A percentile compares a stretch with the other conserved stretches of the same genome.
Conservation (phyloP, 2,888 invertebrate species). For the Hipparchia sbordonii region DNA sequence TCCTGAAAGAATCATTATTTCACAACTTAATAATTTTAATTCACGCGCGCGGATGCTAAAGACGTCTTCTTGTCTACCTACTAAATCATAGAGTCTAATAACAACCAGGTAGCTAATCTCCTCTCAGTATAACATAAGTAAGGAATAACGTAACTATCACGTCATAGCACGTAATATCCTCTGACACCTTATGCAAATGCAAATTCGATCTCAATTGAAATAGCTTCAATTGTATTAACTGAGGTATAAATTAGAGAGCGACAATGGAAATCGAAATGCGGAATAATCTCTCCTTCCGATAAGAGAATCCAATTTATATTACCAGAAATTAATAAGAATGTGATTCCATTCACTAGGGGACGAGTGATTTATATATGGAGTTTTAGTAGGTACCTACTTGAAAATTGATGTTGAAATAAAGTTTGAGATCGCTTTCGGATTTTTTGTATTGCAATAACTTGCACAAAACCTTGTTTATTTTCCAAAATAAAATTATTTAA, state of each 20-base stretch:
- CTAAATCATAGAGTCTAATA: no score
- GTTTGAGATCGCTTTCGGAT: no score
- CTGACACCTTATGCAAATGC: constrained; percentile 25
- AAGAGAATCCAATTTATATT: constrained; percentile 54
- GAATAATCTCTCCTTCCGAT: constrained; percentile 67
- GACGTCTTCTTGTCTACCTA: no score
- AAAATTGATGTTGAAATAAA: no score
- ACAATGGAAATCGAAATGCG: constrained; percentile 59
- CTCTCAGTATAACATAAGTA: background rate
- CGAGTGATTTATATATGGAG: constrained; percentile 3
- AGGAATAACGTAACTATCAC: background rate
- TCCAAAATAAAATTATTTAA: no score
- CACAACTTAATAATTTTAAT: no score
- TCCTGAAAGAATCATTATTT: no score
- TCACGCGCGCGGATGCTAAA: no score
- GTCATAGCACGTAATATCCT: background rate
- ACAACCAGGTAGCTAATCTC: background rate
- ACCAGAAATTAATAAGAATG: constrained; percentile 45
- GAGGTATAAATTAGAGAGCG: constrained; percentile 67
- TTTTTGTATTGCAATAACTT: no score
- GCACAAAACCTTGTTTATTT: no score
- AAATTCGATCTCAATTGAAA: constrained; percentile 40
- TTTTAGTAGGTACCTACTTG: background rate
- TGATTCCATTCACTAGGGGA: constrained; percentile 29
- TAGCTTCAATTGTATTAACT: constrained; percentile 61